A percentile compares a stretch with the other conserved stretches of the same genome.
Evolutionary conservation across 2,797 vertebrate genomes (phyloP).

Genomic region (Pseudochromis fuscus): DNA sequence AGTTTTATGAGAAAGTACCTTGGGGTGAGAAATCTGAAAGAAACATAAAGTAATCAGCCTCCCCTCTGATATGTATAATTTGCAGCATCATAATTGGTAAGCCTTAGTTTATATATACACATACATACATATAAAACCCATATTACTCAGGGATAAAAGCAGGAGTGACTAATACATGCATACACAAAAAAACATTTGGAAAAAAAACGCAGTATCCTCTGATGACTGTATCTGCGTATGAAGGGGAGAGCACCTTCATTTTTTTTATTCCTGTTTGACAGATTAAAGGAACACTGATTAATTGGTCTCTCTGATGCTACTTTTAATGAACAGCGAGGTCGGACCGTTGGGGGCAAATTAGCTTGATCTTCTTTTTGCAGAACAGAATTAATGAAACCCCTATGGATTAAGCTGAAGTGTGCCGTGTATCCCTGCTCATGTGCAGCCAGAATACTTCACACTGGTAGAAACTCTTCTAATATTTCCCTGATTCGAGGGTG

Average conservation of each 20-base stretch:
- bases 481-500: conserved; percentile 56
- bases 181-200: conserved; percentile 35
- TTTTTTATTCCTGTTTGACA: conserved; percentile 65
- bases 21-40: neutral
- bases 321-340: conserved; percentile 85
- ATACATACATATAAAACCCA: conserved; percentile 3
- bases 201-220: conserved; percentile 51
- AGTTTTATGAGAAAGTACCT: conserved; percentile 24
- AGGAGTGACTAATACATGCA: conserved; percentile 23
- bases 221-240: conserved; percentile 65
- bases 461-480: conserved; percentile 47
- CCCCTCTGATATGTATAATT: conserved; percentile 24
- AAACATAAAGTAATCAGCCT: conserved; percentile 35
- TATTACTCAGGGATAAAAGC: conserved; percentile 22
- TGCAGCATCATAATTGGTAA: conserved; percentile 46
- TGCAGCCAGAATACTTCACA: conserved; percentile 34
- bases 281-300: conserved; percentile 83
- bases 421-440: conserved; percentile 58
- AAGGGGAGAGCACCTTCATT: conserved; percentile 56
- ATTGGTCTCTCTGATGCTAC: conserved; percentile 83
- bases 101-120: neutral
- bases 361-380: conserved; percentile 80
- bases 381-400: conserved; percentile 83
- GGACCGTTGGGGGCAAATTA: conserved; percentile 82
- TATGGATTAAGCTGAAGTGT: conserved; percentile 70